These are phyloP conservation scores for Brachylomia viminalis DNA, from an alignment of 2,888 invertebrate species.

Conservation along the genomic window DNA sequence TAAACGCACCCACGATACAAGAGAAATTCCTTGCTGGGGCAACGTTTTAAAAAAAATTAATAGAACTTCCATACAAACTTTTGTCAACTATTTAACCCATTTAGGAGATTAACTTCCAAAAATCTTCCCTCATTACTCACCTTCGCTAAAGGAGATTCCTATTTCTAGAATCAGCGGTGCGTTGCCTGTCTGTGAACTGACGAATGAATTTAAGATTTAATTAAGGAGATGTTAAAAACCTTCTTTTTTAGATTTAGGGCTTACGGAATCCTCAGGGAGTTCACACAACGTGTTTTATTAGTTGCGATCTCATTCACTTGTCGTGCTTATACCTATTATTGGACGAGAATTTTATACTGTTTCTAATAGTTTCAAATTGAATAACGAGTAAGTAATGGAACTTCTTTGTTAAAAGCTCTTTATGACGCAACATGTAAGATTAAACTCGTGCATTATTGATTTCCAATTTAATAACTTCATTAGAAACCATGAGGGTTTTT, in stretches of 20 bases:
- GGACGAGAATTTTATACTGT: not conserved
- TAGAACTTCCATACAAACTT: not conserved
- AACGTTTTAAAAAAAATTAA: too few relatives aligned
- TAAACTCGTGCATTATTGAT: not conserved
- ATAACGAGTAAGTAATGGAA: not conserved
- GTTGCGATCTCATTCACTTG: not conserved
- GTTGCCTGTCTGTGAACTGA: not conserved
- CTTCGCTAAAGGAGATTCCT: not conserved
- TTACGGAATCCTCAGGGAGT: not conserved
- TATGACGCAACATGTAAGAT: not conserved
- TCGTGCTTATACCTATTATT: not conserved
- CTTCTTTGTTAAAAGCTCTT: slow-evolving; percentile 1
- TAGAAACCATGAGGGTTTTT: too few relatives aligned
- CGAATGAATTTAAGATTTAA: not conserved
- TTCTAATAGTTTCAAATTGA: not conserved
- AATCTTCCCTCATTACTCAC: not conserved
- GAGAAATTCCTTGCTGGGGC: too few relatives aligned
- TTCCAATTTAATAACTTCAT: not conserved
- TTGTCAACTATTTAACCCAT: not conserved
- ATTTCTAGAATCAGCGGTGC: not conserved
- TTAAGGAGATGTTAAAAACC: too few relatives aligned
- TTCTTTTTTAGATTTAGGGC: not conserved
- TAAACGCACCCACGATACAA: too few relatives aligned
- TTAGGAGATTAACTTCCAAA: not conserved
- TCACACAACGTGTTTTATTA: not conserved